phyloP scores from a whole-genome alignment of 1,140 invertebrate species.

The Brachionus rubens region DNA sequence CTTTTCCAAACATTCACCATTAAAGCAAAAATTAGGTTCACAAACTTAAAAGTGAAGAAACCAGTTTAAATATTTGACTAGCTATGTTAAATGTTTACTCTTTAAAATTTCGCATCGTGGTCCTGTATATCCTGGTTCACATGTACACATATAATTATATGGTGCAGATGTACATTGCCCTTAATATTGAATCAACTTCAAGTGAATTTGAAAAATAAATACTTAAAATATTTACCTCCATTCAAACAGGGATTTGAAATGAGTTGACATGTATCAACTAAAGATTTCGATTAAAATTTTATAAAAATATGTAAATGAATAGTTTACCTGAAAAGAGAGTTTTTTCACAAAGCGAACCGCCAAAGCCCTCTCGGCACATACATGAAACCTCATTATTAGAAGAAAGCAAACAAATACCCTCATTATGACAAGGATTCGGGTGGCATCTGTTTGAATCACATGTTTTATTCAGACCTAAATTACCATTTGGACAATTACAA shows the following conservation, averaged over 20 bases:
- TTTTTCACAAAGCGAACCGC: neutral
- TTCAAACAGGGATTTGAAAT: neutral
- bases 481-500: neutral
- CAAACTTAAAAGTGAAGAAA: neutral
- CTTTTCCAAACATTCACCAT: neutral
- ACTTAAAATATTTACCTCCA: neutral
- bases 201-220: neutral
- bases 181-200: neutral
- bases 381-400: neutral
- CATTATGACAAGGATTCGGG: neutral
- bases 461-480: neutral
- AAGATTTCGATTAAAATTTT: neutral
- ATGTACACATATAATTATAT: constrained; percentile 1
- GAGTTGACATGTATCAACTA: neutral
- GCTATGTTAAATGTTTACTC: neutral
- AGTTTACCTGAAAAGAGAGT: neutral
- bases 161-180: neutral
- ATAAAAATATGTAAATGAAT: neutral
- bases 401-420: neutral
- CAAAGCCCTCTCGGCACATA: neutral
- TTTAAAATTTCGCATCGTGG: constrained; percentile 8
- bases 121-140: neutral
- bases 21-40: neutral
- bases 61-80: neutral
- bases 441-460: neutral